Evolutionary conservation across 2,113 vertebrate species (phyloP).

Genomic region (Embiotoca jacksoni): DNA sequence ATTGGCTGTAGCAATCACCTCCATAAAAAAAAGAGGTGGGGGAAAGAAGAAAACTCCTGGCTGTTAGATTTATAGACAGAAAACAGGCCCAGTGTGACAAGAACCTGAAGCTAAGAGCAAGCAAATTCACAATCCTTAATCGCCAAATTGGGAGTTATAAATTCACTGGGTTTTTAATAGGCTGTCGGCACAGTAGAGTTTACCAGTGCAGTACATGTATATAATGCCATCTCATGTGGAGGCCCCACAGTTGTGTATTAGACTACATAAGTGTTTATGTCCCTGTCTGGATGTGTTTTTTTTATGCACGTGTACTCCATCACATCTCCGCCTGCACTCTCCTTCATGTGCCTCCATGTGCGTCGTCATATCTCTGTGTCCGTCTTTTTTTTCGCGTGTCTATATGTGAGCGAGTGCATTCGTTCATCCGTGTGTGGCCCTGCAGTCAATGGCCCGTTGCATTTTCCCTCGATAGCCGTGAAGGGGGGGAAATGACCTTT

Average conservation of each 20-base stretch:
- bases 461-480: conserved; percentile 72
- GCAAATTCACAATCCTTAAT: conserved; percentile 77
- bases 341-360: neutral
- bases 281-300: conserved; percentile 25
- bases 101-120: conserved; percentile 75
- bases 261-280: conserved; percentile 21
- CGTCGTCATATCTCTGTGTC: conserved; percentile 17
- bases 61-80: conserved; percentile 87
- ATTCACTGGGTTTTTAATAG: conserved; percentile 78
- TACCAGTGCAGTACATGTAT: conserved; percentile 62
- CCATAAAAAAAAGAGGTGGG: conserved; percentile 62
- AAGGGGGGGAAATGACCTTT: conserved; percentile 73
- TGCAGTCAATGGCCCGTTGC: conserved; percentile 73
- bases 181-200: conserved; percentile 69
- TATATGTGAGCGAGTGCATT: conserved; percentile 26
- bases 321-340: conserved; percentile 30
- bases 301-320: neutral
- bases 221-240: conserved; percentile 55
- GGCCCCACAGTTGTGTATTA: conserved; percentile 19
- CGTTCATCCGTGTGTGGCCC: conserved; percentile 75
- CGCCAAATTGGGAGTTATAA: conserved; percentile 83
- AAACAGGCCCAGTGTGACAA: conserved; percentile 84
- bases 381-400: neutral
- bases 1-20: conserved; percentile 74
- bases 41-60: conserved; percentile 67